Conservation (phyloP, 2,797 vertebrate species). For the Australoheros facetus region DNA sequence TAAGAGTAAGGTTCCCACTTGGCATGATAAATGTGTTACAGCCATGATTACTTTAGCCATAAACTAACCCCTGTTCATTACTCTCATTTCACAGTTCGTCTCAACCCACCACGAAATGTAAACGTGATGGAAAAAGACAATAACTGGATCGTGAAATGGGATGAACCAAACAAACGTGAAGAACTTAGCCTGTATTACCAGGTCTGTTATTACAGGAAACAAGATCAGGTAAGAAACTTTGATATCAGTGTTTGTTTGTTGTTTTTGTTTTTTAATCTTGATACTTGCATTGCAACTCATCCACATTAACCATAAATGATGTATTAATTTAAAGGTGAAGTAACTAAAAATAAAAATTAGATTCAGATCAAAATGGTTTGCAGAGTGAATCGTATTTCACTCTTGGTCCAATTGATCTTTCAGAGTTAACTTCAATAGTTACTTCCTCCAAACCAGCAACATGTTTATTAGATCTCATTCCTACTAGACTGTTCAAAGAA, state of each 20-base stretch:
- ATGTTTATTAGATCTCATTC: too few species aligned
- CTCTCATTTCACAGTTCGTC: constrained; percentile 54
- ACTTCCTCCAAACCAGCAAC: too few species aligned
- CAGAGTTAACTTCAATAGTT: too few species aligned
- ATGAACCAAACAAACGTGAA: background rate
- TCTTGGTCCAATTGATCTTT: too few species aligned
- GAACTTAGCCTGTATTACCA: constrained; percentile 30
- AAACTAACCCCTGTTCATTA: background rate
- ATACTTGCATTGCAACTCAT: background rate
- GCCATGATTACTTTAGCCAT: background rate
- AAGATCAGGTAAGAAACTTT: constrained; percentile 43
- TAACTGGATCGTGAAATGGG: constrained; percentile 68
- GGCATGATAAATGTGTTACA: background rate
- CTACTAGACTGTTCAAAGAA: too few species aligned
- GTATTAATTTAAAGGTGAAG: background rate
- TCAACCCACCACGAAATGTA: constrained; percentile 46
- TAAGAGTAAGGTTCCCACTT: background rate
- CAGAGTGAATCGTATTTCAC: too few species aligned
- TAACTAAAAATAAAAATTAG: background rate
- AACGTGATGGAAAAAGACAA: constrained; percentile 11
- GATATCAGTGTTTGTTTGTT: background rate
- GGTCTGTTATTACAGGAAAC: constrained; percentile 56
- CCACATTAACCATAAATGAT: background rate
- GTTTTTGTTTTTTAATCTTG: background rate
- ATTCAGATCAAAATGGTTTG: too few species aligned